Percentiles rank a stretch among this genome's conserved stretches.
Evolutionary conservation across 2,113 vertebrate species (phyloP).

Genomic region (Ptyas mucosa): DNA sequence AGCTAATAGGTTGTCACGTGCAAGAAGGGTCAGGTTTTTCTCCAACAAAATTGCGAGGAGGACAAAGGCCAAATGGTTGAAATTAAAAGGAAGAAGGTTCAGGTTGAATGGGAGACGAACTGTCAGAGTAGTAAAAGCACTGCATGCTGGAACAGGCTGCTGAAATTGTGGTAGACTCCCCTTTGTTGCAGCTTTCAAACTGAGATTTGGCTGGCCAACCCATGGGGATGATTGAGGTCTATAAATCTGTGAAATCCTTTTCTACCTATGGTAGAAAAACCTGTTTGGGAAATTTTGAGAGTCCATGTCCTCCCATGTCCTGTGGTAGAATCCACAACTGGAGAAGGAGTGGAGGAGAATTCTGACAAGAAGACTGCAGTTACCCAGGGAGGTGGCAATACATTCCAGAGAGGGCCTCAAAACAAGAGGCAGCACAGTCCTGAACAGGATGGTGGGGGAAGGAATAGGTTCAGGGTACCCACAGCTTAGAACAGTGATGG

Average conservation of each 20-base stretch:
- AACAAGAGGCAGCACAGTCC: not conserved
- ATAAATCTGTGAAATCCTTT: not conserved
- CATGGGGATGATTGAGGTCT: not conserved
- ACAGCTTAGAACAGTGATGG: not conserved
- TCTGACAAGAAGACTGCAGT: not conserved
- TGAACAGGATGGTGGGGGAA: not conserved
- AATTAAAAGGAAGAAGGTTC: not conserved
- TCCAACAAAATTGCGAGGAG: not conserved
- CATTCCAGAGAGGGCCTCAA: not conserved
- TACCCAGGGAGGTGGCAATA: not conserved
- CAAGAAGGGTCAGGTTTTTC: not conserved
- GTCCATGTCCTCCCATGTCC: not conserved
- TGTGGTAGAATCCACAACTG: not conserved
- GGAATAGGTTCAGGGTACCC: not conserved
- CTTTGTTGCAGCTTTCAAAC: not conserved
- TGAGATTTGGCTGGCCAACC: not conserved
- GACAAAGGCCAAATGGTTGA: not conserved
- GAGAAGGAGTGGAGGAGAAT: not conserved
- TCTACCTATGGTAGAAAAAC: not conserved
- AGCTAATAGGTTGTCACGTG: not conserved
- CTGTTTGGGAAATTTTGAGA: not conserved
- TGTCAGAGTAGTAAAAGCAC: not conserved
- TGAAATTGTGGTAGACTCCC: not conserved
- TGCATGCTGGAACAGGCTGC: not conserved
- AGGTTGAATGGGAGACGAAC: not conserved